phyloP scores from a whole-genome alignment of 2,888 invertebrate genomes.

The Ornithoptera alexandrae region DNA sequence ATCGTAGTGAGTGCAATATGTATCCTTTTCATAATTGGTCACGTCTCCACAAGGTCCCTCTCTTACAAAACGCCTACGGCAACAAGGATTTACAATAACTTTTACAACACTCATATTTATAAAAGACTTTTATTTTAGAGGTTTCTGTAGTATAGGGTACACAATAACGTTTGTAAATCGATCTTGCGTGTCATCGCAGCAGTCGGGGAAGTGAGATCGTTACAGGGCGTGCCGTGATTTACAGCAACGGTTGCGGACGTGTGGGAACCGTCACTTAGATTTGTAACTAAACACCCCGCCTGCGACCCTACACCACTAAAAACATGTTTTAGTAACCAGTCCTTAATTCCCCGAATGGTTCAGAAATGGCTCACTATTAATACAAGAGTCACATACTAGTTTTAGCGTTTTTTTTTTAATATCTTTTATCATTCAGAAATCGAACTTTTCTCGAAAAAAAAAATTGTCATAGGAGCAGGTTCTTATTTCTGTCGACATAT shows the following conservation, averaged over 20 bases:
- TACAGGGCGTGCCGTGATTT: slow-evolving; percentile 48
- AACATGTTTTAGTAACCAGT: slow-evolving; percentile 48
- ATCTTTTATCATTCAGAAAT: too few relatives aligned
- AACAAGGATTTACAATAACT: neutral
- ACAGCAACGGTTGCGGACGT: slow-evolving; percentile 32
- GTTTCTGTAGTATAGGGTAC: slow-evolving; percentile 2
- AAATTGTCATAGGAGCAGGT: too few relatives aligned
- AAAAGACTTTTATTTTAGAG: slow-evolving; percentile 3
- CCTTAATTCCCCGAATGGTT: slow-evolving; percentile 48
- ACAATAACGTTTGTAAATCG: slow-evolving; percentile 25
- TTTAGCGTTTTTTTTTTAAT: neutral
- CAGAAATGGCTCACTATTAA: slow-evolving; percentile 40
- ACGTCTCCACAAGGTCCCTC: too few relatives aligned
- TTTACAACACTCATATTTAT: slow-evolving; percentile 3
- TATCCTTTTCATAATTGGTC: too few relatives aligned
- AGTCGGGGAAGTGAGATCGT: slow-evolving; percentile 43
- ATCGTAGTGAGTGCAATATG: too few relatives aligned
- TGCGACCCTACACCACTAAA: slow-evolving; percentile 41
- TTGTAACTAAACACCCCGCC: slow-evolving; percentile 46
- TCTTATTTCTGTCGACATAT: too few relatives aligned
- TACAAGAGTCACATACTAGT: neutral
- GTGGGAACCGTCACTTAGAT: slow-evolving; percentile 42
- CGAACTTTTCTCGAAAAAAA: too few relatives aligned
- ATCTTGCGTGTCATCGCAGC: slow-evolving; percentile 40
- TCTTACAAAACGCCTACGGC: too few relatives aligned